Evolutionary conservation across 2,888 invertebrate species (phyloP), one percentile per base, ranked within the genome.

Genomic region (Tetranychus piercei): DNA sequence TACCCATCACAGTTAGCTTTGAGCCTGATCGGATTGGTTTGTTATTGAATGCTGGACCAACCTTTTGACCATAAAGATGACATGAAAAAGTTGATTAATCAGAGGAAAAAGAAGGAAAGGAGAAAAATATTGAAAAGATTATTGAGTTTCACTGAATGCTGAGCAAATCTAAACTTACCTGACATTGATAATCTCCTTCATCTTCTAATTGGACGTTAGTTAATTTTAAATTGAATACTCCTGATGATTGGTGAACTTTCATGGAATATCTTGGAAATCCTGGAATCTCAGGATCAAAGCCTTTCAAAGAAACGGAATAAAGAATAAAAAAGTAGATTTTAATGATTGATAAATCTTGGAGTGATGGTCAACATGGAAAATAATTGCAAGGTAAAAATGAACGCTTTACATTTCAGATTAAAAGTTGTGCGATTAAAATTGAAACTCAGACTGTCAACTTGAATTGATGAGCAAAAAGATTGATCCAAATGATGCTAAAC

Each of bases 111-210:
- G 34, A 34, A 34, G n/a, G n/a, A 8, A 66, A 66, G 6, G 20
- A 20, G 18, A 66, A 66, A 20, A 66, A 66, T 8, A 20, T 20
- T 20, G n/a, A 20, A 66, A 20, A 18, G 15, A 66, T 66, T 7
- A 66, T 20, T 66, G 66, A 66, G 66, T 66, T 8, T 7, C 66
- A 20, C 11, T 18, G 1, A 66, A 66, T 20, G 20, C 66, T 66
- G 34, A 34, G 3, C 4, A 34, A 34, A 34, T 34, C 34, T 34
- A 34, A 34, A 34, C 22, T 76, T 74, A 96, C 92, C 87, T 97
- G 96, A 83, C 96, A 97, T 85, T 95, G 93, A 83, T 90, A 97
- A 81, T 91, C 91, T 0, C 92, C 94, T 82, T 96, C 96, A 82
- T 96, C 97, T 79, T 88, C 89, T 69, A 95, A 85, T 55, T 90